Conservation (phyloP, 1,140 invertebrate genomes). For the Achatina immaculata region DNA sequence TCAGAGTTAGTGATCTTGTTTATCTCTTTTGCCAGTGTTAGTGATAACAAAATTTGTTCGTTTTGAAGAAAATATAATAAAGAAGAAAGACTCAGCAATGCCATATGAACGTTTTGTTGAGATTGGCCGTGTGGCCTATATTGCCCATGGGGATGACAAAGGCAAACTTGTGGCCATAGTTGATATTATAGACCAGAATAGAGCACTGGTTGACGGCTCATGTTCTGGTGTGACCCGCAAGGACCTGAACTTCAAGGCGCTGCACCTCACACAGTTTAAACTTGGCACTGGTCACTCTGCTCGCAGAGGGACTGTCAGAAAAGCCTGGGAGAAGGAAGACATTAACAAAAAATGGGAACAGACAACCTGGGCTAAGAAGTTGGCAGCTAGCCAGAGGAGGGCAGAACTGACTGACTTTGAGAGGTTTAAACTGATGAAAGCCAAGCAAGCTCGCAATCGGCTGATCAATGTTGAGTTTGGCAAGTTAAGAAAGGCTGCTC, state of each 20-base stretch:
- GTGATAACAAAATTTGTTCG: too few species aligned
- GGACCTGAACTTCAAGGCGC: conserved; percentile 88
- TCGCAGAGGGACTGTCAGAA: conserved; percentile 86
- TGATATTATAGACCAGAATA: conserved; percentile 97
- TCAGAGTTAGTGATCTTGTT: too few species aligned
- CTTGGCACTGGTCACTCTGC: conserved; percentile 89
- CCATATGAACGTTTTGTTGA: conserved; percentile 95
- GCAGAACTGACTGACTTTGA: conserved; percentile 92
- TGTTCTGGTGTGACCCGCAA: conserved; percentile 84
- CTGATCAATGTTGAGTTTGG: conserved; percentile 85
- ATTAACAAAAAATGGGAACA: conserved; percentile 71
- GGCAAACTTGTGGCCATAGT: conserved; percentile 95
- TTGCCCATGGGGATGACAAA: conserved; percentile 87
- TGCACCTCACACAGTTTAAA: conserved; percentile 93
- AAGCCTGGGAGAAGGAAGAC: too few species aligned
- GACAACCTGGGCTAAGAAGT: conserved; percentile 73
- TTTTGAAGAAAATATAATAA: too few species aligned
- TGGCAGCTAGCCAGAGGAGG: conserved; percentile 85
- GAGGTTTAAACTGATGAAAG: conserved; percentile 92
- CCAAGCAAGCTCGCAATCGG: conserved; percentile 89
- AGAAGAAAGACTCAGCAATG: conserved; percentile 65
- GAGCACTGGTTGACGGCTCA: conserved; percentile 94
- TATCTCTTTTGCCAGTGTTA: too few species aligned
- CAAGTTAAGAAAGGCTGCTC: conserved; percentile 80
- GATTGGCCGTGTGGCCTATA: conserved; percentile 93